A percentile compares a stretch with the other conserved stretches of the same genome.
Evolutionary conservation across 2,797 vertebrate species (phyloP).

Genomic region (Melanotaenia maccullochi): DNA sequence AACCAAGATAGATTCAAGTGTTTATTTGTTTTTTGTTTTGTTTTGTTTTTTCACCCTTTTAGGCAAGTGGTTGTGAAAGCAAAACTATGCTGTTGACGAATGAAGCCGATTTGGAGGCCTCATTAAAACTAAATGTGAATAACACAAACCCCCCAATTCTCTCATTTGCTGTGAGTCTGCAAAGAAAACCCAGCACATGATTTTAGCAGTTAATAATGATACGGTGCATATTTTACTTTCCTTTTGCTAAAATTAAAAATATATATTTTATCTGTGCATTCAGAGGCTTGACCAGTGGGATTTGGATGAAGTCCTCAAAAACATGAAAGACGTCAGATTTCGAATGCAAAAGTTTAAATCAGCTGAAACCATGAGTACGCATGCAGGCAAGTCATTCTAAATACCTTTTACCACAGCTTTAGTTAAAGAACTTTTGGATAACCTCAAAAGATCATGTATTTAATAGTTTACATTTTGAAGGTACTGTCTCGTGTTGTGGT

Average conservation of each 20-base stretch:
- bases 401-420: no score
- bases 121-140: constrained; percentile 1
- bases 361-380: constrained; percentile 1
- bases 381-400: constrained; percentile 28
- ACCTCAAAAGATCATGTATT: no score
- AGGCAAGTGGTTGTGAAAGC: neutral
- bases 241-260: neutral
- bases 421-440: neutral
- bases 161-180: constrained; percentile 57
- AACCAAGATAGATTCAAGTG: neutral
- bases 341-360: constrained; percentile 1
- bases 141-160: constrained; percentile 35
- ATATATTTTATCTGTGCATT: neutral
- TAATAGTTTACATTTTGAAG: neutral
- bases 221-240: constrained; percentile 20
- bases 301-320: constrained; percentile 73
- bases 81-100: neutral
- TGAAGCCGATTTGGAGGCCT: neutral
- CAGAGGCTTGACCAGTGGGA: constrained; percentile 81
- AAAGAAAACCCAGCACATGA: neutral
- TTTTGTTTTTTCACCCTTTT: constrained; percentile 10
- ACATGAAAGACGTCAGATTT: constrained; percentile 49
- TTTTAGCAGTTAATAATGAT: neutral
- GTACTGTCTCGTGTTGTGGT: neutral
- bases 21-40: no score